Evolutionary conservation across 2,797 vertebrate genomes (phyloP).

Genomic region (Myotis findleyi): DNA sequence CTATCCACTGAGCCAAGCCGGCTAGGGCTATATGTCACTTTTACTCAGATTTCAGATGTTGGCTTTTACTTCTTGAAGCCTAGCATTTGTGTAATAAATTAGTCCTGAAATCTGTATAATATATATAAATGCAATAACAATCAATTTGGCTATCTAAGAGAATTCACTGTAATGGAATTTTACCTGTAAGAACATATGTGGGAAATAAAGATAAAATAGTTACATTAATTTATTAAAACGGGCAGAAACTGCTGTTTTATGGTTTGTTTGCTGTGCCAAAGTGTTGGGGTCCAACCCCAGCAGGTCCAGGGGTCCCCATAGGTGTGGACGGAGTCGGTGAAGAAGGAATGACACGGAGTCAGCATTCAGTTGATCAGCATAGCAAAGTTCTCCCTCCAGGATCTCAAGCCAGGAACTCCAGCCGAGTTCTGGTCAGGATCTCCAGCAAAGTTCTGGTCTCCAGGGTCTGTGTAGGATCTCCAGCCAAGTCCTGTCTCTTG

Average conservation of each 20-base stretch:
- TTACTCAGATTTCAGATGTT: slow-evolving; percentile 26
- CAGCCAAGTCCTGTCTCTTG: too few relatives aligned
- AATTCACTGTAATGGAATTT: slow-evolving; percentile 45
- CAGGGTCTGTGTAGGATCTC: too few relatives aligned
- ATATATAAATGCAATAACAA: neutral
- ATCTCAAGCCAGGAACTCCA: too few relatives aligned
- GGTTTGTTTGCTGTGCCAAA: neutral
- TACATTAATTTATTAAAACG: slow-evolving; percentile 47
- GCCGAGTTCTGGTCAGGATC: too few relatives aligned
- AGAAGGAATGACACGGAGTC: too few relatives aligned
- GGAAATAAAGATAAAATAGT: slow-evolving; percentile 53
- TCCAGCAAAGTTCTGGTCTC: too few relatives aligned
- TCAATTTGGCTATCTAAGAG: neutral
- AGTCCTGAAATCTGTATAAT: slow-evolving; percentile 14
- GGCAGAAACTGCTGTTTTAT: slow-evolving; percentile 21
- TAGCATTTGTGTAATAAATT: slow-evolving; percentile 42
- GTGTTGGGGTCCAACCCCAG: too few relatives aligned
- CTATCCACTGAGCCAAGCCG: too few relatives aligned
- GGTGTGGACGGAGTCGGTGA: too few relatives aligned
- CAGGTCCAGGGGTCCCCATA: too few relatives aligned
- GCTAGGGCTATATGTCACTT: neutral
- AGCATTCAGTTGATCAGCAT: too few relatives aligned
- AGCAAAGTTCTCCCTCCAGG: too few relatives aligned
- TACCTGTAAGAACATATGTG: neutral
- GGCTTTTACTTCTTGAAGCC: slow-evolving; percentile 26